Evolutionary conservation across 53 echinoderm and acorn worm genomes (phyloP).

Genomic region (Apostichopus leukothele): DNA sequence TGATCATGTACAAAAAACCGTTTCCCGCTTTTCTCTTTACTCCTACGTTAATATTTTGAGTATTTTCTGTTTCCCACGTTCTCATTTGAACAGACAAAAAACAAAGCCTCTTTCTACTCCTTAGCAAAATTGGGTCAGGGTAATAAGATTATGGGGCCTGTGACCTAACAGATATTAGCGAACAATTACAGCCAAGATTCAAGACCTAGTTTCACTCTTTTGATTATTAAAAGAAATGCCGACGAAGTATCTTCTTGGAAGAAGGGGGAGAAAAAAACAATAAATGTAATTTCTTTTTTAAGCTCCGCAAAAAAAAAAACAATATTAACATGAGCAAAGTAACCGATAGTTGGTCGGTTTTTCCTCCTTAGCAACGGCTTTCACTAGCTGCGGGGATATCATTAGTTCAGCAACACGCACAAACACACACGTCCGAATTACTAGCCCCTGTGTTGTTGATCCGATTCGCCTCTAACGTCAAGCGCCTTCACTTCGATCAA

Average conservation of each 20-base stretch:
- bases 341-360: slow-evolving; percentile 13
- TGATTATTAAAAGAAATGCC: not conserved
- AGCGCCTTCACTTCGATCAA: slow-evolving; percentile 1
- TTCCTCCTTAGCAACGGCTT: slow-evolving; percentile 12
- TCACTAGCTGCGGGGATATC: slow-evolving; percentile 6
- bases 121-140: slow-evolving; percentile 42
- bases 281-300: slow-evolving; percentile 26
- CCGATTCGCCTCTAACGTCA: not conserved
- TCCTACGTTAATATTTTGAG: not conserved
- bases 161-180: slow-evolving; percentile 34
- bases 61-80: slow-evolving; percentile 35
- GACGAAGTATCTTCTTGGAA: slow-evolving; percentile 7
- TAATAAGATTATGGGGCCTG: slow-evolving; percentile 40
- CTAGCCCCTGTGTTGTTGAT: slow-evolving; percentile 3
- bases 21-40: not conserved
- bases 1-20: too few relatives aligned
- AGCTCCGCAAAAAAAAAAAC: slow-evolving; percentile 22
- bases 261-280: not conserved
- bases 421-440: slow-evolving; percentile 12
- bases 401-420: too few relatives aligned
- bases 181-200: slow-evolving; percentile 35
- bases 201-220: slow-evolving; percentile 24
- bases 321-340: not conserved
- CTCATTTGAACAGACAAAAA: slow-evolving; percentile 3
- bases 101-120: not conserved